phyloP scores from a whole-genome alignment of 2,113 vertebrate genomes.

The Malurus elegans region DNA sequence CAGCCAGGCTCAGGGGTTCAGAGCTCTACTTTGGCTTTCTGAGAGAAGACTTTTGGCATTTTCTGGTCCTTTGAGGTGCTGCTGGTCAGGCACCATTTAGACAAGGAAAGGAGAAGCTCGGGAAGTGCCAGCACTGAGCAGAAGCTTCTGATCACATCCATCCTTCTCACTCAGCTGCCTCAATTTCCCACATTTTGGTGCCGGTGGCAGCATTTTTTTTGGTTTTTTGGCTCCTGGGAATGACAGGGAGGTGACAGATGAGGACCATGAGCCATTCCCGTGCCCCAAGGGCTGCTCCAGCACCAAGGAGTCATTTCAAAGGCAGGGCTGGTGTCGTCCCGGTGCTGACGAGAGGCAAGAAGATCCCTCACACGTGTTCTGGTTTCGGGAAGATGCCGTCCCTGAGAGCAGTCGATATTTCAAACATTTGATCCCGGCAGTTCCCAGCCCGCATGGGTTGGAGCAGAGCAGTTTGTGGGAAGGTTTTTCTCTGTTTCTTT shows the following conservation, averaged over 20 bases:
- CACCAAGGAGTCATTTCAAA: constrained; percentile 16
- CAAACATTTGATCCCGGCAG: constrained; percentile 31
- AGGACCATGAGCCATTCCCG: rapidly evolving
- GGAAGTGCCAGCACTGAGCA: not conserved
- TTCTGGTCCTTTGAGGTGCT: not conserved
- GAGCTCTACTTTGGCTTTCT: not conserved
- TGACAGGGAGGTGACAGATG: rapidly evolving
- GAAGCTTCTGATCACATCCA: not conserved
- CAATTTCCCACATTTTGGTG: not conserved
- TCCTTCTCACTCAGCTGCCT: not conserved
- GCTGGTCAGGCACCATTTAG: not conserved
- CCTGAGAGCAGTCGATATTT: constrained; percentile 31
- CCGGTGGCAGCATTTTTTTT: rapidly evolving
- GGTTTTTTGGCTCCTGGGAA: not conserved
- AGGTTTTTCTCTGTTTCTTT: not conserved
- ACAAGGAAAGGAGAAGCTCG: not conserved
- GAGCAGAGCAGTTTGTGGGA: not conserved
- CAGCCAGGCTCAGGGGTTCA: not conserved
- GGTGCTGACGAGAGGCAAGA: constrained; percentile 7
- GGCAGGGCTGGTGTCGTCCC: not conserved
- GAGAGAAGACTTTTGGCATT: not conserved
- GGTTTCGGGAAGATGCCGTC: not conserved
- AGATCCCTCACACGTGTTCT: not conserved
- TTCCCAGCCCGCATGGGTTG: not conserved
- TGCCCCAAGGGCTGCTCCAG: not conserved